Evolutionary conservation across 2,888 invertebrate species (phyloP).

Genomic region (Aleiodes leptofemur): DNA sequence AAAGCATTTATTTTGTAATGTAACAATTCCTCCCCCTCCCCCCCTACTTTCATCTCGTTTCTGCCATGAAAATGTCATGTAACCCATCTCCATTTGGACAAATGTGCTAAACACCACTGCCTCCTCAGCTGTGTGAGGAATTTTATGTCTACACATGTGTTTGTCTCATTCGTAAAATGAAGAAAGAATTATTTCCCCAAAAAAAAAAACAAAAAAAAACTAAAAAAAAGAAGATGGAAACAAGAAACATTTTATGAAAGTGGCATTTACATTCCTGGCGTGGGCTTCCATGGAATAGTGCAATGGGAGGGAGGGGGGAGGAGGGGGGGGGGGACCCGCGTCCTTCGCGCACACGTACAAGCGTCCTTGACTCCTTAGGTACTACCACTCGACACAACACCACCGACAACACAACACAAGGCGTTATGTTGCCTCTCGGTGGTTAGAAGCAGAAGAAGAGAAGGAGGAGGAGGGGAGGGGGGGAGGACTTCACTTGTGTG

Average conservation of each 20-base stretch:
- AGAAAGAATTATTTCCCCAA: not conserved
- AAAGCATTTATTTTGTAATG: slow-evolving; percentile 16
- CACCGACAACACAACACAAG: not conserved
- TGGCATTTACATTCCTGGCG: slow-evolving; percentile 55
- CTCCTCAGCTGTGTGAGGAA: not conserved
- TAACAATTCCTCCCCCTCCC: slow-evolving; percentile 1
- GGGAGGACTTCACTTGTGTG: not conserved
- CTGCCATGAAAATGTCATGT: slow-evolving; percentile 25
- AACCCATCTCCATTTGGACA: slow-evolving; percentile 18
- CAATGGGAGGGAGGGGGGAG: not conserved
- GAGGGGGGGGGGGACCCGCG: slow-evolving; percentile 42
- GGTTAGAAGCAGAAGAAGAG: too few relatives aligned
- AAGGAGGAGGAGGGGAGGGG: too few relatives aligned
- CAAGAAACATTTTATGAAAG: slow-evolving; percentile 53
- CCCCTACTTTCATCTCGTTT: not conserved
- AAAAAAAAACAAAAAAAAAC: not conserved
- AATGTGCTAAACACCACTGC: not conserved
- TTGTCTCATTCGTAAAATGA: not conserved
- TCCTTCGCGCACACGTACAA: slow-evolving; percentile 50
- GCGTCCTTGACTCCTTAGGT: slow-evolving; percentile 53
- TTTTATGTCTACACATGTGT: not conserved
- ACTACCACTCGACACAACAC: not conserved
- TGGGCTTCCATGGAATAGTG: slow-evolving; percentile 43
- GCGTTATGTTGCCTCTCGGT: slow-evolving; percentile 9
- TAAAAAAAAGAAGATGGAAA: slow-evolving; percentile 35